Evolutionary conservation across 2,797 vertebrate genomes (phyloP), one percentile per base, ranked within the genome.

Genomic region (Champsocephalus gunnari): DNA sequence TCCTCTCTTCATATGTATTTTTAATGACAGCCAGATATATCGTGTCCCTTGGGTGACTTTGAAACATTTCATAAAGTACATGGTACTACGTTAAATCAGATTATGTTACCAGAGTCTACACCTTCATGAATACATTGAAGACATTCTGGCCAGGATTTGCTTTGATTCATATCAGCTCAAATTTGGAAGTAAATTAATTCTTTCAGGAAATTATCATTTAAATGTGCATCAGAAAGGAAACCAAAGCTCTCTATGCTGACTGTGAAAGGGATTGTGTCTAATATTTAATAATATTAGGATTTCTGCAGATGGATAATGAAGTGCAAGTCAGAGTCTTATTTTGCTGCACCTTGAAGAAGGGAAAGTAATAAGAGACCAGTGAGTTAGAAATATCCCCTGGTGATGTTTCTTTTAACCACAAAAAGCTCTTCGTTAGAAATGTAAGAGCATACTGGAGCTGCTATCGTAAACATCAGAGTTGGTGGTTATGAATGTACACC

Each of bases 1-100:
- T 78, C 55, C n/a, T 80, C 66, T 71, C 57, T 66, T 83, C 53
- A 64, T 66, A 86, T 88, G 74, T 82, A 88, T 88, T 83, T 89
- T 89, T 89, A 83, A 91, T 80, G 44, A 74, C 70, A 79, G 62
- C 65, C 32, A 49, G 76, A 87, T 87, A 79, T 79, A 72, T 87
- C 72, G 43, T 38, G 71, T 85, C 87, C 77, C 59, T 54, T 65
- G 81, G 73, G 80, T 77, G 73, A 83, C 73, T 88, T 77, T 72
- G 75, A 84, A 88, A 75, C 63, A 70, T 78, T 86, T 86, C 58
- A 84, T 82, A 55, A 88, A 78, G 65, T 50, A 74, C 68, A 62
- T 10, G 51, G 71, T 66, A 44, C 61, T 2, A n/a, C 3, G 34
- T 82, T 83, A 66, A 87, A 90, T 86, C 77, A 75, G 60, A 87